Evolutionary conservation across 1,140 invertebrate genomes (phyloP).

Genomic region (Rhopalosiphum maidis): DNA sequence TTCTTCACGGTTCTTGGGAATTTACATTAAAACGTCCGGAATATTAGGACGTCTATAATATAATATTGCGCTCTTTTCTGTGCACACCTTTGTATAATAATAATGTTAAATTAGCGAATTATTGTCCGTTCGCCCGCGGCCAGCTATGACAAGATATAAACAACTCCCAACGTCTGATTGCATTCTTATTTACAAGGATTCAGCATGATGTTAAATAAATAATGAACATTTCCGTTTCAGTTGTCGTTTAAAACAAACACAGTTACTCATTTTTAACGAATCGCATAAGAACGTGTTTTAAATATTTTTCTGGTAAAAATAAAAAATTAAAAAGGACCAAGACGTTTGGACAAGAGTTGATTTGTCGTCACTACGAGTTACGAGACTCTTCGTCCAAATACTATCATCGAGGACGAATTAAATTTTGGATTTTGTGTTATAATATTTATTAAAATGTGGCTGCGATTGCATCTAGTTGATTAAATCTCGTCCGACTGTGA

Average conservation of each 20-base stretch:
- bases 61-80: not conserved
- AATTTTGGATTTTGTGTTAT: not conserved
- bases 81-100: not conserved
- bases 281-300: not conserved
- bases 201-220: not conserved
- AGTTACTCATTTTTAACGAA: not conserved
- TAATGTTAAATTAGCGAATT: slow-evolving; percentile 6
- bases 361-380: too few relatives aligned
- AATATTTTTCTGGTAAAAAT: not conserved
- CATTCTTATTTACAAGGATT: not conserved
- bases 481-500: too few relatives aligned
- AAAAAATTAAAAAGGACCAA: not conserved
- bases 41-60: not conserved
- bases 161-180: not conserved
- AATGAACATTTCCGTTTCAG: not conserved
- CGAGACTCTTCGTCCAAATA: not conserved
- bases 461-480: not conserved
- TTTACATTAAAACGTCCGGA: not conserved
- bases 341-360: not conserved
- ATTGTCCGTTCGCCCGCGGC: not conserved
- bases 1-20: not conserved
- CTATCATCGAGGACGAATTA: not conserved
- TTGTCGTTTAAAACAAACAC: not conserved
- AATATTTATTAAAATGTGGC: not conserved
- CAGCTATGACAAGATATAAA: not conserved